These are phyloP conservation scores for Acanthisitta chloris DNA, from an alignment of 2,113 vertebrate species.

Conservation along the genomic window DNA sequence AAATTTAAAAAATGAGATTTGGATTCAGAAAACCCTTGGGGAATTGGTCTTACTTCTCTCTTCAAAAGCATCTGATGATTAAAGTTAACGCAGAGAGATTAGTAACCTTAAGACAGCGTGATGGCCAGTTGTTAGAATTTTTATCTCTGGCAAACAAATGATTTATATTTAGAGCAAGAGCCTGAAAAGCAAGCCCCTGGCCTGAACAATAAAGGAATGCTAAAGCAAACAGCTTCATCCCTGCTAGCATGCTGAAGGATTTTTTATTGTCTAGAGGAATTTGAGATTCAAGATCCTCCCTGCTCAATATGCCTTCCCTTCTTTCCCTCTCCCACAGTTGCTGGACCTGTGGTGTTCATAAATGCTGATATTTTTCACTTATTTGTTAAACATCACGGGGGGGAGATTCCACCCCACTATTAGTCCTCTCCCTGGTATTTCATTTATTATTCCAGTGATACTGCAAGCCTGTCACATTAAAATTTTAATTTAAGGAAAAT, in stretches of 20 bases:
- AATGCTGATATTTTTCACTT: background rate
- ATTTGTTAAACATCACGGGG: background rate
- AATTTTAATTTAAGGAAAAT: constrained; percentile 8
- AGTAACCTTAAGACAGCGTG: constrained; percentile 36
- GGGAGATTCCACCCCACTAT: background rate
- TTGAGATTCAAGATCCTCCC: background rate
- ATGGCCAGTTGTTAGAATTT: constrained; percentile 56
- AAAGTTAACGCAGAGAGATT: constrained; percentile 61
- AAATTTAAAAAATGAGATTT: constrained; percentile 66
- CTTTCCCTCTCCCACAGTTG: background rate
- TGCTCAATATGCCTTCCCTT: background rate
- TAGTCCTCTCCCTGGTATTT: background rate
- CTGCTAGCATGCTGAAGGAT: background rate
- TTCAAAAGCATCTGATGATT: constrained; percentile 65
- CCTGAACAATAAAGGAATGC: constrained; percentile 22
- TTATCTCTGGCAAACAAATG: constrained; percentile 61
- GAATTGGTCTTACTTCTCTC: constrained; percentile 45
- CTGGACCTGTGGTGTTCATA: background rate
- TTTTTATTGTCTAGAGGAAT: constrained; percentile 6
- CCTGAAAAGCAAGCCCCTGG: background rate
- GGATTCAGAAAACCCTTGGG: constrained; percentile 26
- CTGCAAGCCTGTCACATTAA: background rate
- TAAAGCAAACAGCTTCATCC: background rate
- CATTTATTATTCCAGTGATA: background rate
- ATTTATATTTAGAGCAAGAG: constrained; percentile 36